Percentiles rank a stretch among this genome's conserved stretches.
These are phyloP conservation scores for Diarsia brunnea DNA, from an alignment of 2,888 invertebrate genomes.

Conservation along the genomic window DNA sequence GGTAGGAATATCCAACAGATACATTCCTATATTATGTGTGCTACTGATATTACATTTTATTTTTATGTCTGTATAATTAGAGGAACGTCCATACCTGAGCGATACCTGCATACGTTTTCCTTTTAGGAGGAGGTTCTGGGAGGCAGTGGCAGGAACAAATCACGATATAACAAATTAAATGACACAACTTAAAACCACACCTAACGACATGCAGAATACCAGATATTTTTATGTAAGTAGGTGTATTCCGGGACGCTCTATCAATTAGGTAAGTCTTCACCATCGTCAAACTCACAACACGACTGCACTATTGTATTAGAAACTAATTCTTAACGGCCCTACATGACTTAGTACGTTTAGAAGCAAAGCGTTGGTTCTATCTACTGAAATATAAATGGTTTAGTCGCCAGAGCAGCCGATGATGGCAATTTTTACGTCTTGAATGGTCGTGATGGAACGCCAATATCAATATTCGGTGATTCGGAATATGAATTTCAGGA, in stretches of 20 bases:
- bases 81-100: neutral
- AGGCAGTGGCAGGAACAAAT: neutral
- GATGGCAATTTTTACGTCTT: slow-evolving; percentile 33
- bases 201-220: neutral
- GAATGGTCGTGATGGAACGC: slow-evolving; percentile 35
- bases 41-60: neutral
- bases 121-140: neutral
- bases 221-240: neutral
- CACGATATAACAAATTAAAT: neutral
- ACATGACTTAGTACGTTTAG: neutral
- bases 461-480: slow-evolving; percentile 33
- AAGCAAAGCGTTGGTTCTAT: neutral
- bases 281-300: neutral
- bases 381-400: slow-evolving; percentile 17
- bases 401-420: neutral
- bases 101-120: neutral
- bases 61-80: neutral
- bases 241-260: neutral
- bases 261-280: slow-evolving; percentile 3
- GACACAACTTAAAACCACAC: neutral
- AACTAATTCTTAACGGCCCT: neutral
- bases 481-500: slow-evolving; percentile 5
- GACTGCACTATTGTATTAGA: neutral
- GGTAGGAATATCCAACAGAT: slow-evolving; percentile 5
- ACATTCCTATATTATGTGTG: neutral